A percentile compares a stretch with the other conserved stretches of the same genome.
Evolutionary conservation across 2,797 vertebrate genomes (phyloP).

Genomic region (Cyclopterus lumpus): DNA sequence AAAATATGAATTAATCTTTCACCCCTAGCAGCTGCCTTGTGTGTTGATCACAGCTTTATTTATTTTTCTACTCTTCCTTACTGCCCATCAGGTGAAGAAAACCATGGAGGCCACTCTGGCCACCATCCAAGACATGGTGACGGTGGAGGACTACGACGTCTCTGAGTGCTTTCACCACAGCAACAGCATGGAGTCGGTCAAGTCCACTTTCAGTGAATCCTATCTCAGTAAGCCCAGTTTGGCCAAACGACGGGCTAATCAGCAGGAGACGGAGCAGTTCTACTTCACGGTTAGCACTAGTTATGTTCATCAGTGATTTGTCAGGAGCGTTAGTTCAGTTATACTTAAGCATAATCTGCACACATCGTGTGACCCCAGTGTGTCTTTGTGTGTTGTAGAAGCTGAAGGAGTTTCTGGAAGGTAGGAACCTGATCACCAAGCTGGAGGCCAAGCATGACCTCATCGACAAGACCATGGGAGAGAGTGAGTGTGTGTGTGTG

Average conservation of each 20-base stretch:
- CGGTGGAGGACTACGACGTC: constrained; percentile 96
- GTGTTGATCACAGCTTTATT: neutral
- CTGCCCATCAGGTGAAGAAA: constrained; percentile 91
- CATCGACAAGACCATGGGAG: constrained; percentile 96
- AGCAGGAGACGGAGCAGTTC: constrained; percentile 99
- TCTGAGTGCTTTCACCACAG: constrained; percentile 98
- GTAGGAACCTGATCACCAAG: constrained; percentile 98
- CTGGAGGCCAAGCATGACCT: constrained; percentile 97
- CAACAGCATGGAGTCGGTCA: constrained; percentile 99
- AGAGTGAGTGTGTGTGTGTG: constrained; percentile 88
- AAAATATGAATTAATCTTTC: neutral
- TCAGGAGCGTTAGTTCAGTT: neutral
- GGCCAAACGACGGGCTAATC: constrained; percentile 95
- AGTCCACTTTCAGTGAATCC: constrained; percentile 95
- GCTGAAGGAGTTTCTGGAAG: constrained; percentile 98
- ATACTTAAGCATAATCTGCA: neutral
- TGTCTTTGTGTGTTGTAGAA: constrained; percentile 83
- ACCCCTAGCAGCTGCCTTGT: neutral
- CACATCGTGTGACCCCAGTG: constrained; percentile 1
- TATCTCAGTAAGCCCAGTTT: constrained; percentile 99
- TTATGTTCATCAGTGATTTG: neutral
- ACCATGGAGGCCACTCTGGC: constrained; percentile 98
- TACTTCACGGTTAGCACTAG: constrained; percentile 92
- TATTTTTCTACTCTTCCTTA: neutral
- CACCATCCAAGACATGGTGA: constrained; percentile 98